Base-by-base conservation (phyloP, 37 sponge, comb jelly and placozoan species). In the Aplysina aerophoba region DNA sequence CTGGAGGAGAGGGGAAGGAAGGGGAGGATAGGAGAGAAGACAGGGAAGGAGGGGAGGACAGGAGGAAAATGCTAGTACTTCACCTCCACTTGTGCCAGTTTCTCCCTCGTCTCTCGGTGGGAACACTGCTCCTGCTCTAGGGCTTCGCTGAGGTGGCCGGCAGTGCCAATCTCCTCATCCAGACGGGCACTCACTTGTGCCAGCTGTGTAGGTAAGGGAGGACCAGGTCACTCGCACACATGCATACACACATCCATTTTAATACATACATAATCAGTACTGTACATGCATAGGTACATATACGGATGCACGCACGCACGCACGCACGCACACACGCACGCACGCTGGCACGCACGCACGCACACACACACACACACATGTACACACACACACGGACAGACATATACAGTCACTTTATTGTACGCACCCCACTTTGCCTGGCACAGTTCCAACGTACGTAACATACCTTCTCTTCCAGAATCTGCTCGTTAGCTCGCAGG, bases 51-150 rank as follows among this genome's bases (percentile, higher is more conserved):
- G 50, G 8, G 8, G 50, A 11, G 50, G 8, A 8, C 50, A 44
- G n/a, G n/a, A n/a, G n/a, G n/a, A n/a, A n/a, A n/a, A n/a, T n/a
- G n/a, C n/a, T n/a, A n/a, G 50, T 8, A 1, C 63, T 86, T 79
- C 31, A 93, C 95, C 61, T 86, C 81, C 38, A 93, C 25, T 28
- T 96, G 94, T 30, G 75, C 74, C 0, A 94, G 84, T 27, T 87
- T 87, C 57, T 98, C 94, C 82, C 92, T 87, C 31, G 92, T 63
- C 21, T 86, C 85, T 56, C 97, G 85, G 86, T 89, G 92, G 78
- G 93, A 91, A 59, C 92, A 34, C 77, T 93, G 95, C 64, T 97
- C 98, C 24, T 78, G 62, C 60, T 96, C 97, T 73, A 96, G 82
- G 34, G 89, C 59, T 15, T 93, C 95, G 59, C 74, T 64, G 55